Evolutionary conservation across 2,888 invertebrate species (phyloP), one percentile per base, ranked within the genome.

Genomic region (Hipparchia sbordonii): DNA sequence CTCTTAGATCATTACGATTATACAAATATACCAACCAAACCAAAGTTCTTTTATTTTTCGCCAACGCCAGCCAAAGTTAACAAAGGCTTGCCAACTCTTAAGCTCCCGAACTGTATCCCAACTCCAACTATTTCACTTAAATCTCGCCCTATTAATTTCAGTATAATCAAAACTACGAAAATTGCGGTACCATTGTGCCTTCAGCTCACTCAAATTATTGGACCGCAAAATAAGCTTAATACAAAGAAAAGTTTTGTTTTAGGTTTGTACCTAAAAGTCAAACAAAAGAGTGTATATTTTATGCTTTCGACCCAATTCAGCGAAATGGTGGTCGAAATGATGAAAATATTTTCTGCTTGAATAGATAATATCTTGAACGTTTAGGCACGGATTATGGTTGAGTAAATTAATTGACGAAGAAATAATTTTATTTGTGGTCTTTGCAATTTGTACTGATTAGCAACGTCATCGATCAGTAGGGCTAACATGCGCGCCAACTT

Each of bases 341-440:
- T 67, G 61, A 71, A 67, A 71, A 39, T 54, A 71, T 71, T 71
- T 66, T 71, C 46, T 39, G 60, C 61, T 71, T 71, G 60, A 67
- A 67, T 71, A 71, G 67, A 71, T 67, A 52, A 67, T 67, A 61
- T 45, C 54, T 61, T 54, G 67, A 71, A 67, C 56, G 52, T 48
- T 61, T 54, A 23, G 60, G 45, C 54, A 60, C 66, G 61, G 60
- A 71, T 67, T 60, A 71, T 71, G 45, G 56, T 67, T 56, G 45
- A 67, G 56, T 67, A 56, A 56, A 67, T 67, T 67, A 45, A 23
- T 23, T 23, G 23, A 23, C 23, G 1, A 23, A 23, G 56, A 45
- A 56, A 67, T 8, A 12, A 56, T 56, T 56, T 56, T 39, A 13
- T 56, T 56, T 39, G n/a, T 45, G 56, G 67, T n/a, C 45, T 67